These are phyloP conservation scores for Alcis repandata DNA, from an alignment of 2,888 invertebrate species.

Conservation along the genomic window DNA sequence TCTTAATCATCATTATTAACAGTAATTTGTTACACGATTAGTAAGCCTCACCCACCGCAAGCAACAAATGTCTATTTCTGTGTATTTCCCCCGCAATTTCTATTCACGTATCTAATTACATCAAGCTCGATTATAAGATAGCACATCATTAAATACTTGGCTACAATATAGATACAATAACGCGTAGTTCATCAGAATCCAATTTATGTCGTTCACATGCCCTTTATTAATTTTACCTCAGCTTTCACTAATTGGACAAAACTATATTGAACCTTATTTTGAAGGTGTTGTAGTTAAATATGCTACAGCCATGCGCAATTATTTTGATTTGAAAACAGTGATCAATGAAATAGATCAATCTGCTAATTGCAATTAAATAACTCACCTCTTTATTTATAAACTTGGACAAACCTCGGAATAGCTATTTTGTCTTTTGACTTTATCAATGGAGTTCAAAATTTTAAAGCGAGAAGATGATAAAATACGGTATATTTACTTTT, in stretches of 20 bases:
- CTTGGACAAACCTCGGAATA: too few species aligned
- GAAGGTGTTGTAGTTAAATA: not conserved
- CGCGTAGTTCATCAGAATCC: slow-evolving; percentile 39
- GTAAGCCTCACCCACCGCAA: not conserved
- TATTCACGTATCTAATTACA: slow-evolving; percentile 18
- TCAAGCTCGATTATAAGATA: slow-evolving; percentile 8
- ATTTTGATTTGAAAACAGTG: slow-evolving; percentile 1
- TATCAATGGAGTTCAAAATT: too few species aligned
- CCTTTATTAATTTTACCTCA: slow-evolving; percentile 43
- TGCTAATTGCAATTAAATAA: not conserved
- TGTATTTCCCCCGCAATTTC: not conserved
- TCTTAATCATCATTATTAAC: too few species aligned
- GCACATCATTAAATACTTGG: slow-evolving; percentile 27
- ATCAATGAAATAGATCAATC: not conserved
- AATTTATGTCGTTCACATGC: slow-evolving; percentile 45
- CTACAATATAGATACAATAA: slow-evolving; percentile 38
- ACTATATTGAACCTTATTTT: slow-evolving; percentile 27
- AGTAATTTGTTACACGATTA: too few species aligned
- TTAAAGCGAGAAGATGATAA: too few species aligned
- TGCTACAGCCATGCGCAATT: not conserved
- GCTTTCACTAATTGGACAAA: slow-evolving; percentile 30
- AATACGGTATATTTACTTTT: too few species aligned
- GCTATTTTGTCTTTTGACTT: too few species aligned
- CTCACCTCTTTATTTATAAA: not conserved
- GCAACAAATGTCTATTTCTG: not conserved